Percentiles rank a stretch among this genome's conserved stretches.
Evolutionary conservation across 2,888 invertebrate species (phyloP).

Genomic region (Alloplasta piceator): DNA sequence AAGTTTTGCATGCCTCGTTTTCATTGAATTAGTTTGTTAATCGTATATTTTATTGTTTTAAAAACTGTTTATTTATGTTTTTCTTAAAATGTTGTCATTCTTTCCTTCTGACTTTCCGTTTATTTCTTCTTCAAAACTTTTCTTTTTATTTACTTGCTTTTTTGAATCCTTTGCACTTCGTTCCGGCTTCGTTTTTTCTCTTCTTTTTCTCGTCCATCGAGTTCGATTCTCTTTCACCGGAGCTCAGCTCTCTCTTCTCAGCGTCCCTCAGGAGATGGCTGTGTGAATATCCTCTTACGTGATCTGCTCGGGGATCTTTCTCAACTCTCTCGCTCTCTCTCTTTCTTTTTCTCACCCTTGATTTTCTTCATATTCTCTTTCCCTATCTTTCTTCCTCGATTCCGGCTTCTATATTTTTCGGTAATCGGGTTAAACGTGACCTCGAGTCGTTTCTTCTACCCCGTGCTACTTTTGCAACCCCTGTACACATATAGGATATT

Average conservation of each 20-base stretch:
- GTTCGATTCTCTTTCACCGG: conserved; percentile 20
- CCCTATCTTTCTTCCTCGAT: conserved; percentile 43
- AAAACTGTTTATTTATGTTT: not conserved
- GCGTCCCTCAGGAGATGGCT: conserved; percentile 56
- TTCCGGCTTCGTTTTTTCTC: not conserved
- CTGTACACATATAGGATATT: not conserved
- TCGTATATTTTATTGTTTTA: not conserved
- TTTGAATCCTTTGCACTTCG: not conserved
- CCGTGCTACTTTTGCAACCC: not conserved
- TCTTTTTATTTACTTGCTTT: not conserved
- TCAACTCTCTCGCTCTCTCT: conserved; percentile 53
- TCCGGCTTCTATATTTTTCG: conserved; percentile 59
- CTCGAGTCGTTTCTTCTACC: conserved; percentile 15
- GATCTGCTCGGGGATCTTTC: conserved; percentile 58
- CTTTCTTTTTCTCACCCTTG: conserved; percentile 42
- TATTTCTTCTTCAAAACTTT: not conserved
- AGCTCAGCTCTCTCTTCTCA: conserved; percentile 54
- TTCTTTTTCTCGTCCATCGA: conserved; percentile 2
- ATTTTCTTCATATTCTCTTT: conserved; percentile 29
- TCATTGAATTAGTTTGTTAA: too few species aligned
- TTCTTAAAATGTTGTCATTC: conserved; percentile 7
- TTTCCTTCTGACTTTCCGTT: not conserved
- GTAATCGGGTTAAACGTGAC: conserved; percentile 65
- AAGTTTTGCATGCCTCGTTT: too few species aligned
- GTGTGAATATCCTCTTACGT: conserved; percentile 64